phyloP scores from a whole-genome alignment of 2,113 vertebrate species.

The Lamprologus tigripictilis region DNA sequence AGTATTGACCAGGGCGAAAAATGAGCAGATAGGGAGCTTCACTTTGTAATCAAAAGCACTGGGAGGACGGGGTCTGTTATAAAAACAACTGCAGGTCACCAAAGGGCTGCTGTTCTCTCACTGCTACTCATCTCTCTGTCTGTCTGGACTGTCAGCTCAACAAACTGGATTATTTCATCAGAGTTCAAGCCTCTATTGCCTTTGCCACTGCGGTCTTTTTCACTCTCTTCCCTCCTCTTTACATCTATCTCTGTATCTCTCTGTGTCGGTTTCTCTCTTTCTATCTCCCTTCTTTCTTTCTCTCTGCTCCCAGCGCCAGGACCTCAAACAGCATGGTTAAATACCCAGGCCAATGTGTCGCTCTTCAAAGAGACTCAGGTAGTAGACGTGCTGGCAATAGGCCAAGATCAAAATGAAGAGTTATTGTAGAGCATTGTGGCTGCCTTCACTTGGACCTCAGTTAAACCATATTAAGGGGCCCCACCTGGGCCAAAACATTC shows the following conservation, averaged over 20 bases:
- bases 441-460: conserved; percentile 57
- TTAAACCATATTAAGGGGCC: conserved; percentile 55
- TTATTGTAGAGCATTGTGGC: conserved; percentile 63
- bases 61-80: conserved; percentile 29
- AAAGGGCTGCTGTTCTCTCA: conserved; percentile 29
- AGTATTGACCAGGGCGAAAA: neutral
- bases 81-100: conserved; percentile 50
- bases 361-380: conserved; percentile 79
- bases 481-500: conserved; percentile 56
- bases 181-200: conserved; percentile 64
- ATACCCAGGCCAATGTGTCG: conserved; percentile 73
- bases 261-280: neutral
- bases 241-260: conserved; percentile 42
- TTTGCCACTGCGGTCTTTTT: conserved; percentile 66
- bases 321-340: conserved; percentile 79
- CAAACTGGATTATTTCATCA: conserved; percentile 68
- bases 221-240: conserved; percentile 51
- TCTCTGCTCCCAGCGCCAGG: conserved; percentile 61
- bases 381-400: conserved; percentile 65
- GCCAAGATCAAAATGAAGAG: conserved; percentile 72
- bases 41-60: conserved; percentile 22
- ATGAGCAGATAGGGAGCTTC: neutral
- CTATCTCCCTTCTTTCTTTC: conserved; percentile 21
- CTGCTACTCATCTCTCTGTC: conserved; percentile 46
- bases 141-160: conserved; percentile 54